Evolutionary conservation across 2,797 vertebrate species (phyloP), one percentile per base, ranked within the genome.

Genomic region (Falco cherrug): DNA sequence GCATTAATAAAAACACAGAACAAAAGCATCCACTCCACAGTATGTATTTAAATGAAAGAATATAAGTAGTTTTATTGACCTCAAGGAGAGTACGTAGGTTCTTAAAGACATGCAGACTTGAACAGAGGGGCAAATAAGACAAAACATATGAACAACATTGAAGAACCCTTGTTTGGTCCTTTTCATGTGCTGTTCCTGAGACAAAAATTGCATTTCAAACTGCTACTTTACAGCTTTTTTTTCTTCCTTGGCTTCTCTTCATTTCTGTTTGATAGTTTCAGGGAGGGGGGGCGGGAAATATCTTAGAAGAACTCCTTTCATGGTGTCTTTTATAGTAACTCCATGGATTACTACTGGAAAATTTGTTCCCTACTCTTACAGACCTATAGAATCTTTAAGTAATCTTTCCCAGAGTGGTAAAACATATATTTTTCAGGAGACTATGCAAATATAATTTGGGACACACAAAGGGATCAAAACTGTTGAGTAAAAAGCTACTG

Each of bases 371-470:
- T 84, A 21, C 51, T 47, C 51, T 93, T 90, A 53, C 3, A 92
- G 76, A 86, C 33, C 24, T 75, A 84, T 76, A 92, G 95, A 93
- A 91, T 17, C 6, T 91, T 73, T 63, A 82, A 75, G 39, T 60
- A 93, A 65, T 50, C 25, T 73, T 91, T 81, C 59, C 65, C 65
- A 75, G 82, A 90, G 65, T 56, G 12, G 17, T 78, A 82, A 93
- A 91, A 48, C 24, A 65, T 48, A 2, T 17, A 59, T 84, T 95
- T 95, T 92, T 82, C 47, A 67, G 76, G 70, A 93, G 95, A 95
- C 25, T 56, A 88, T 91, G 61, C 13, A 90, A 84, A 95, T 82
- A 83, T 54, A 91, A 90, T 65, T 61, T 37, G 16, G 17, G 25
- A 86, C 69, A 76, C 21, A 73, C 25, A 50, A 8, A 90, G 15